Conservation (phyloP, 2,113 vertebrate species). For the Ciconia boyciana region DNA sequence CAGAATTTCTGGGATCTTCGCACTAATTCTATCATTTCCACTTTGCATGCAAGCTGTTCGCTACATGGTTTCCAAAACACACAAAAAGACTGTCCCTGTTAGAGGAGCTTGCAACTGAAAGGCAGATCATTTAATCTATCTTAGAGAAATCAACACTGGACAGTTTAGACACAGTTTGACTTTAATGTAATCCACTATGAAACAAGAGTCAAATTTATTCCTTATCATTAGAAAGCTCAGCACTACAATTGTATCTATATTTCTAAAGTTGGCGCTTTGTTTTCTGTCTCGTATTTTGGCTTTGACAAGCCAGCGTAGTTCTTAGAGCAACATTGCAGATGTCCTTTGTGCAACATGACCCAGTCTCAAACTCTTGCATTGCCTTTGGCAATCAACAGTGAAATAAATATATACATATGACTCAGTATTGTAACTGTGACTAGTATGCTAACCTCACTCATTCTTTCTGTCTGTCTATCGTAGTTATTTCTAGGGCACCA, state of each 20-base stretch:
- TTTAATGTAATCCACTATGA: neutral
- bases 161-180: neutral
- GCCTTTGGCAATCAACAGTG: slow-evolving; percentile 19
- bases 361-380: neutral
- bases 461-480: slow-evolving; percentile 29
- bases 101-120: neutral
- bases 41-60: neutral
- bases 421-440: slow-evolving; percentile 22
- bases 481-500: slow-evolving; percentile 48
- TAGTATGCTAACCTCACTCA: slow-evolving; percentile 9
- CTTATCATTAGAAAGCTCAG: neutral
- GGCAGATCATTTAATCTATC: neutral
- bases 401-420: slow-evolving; percentile 4
- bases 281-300: neutral
- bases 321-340: neutral
- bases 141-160: neutral
- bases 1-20: neutral
- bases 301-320: neutral
- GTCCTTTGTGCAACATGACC: neutral
- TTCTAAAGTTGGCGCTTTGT: neutral
- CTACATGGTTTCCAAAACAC: neutral
- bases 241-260: neutral
- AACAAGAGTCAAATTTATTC: neutral
- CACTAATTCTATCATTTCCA: neutral
- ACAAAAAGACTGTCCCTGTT: neutral